Evolutionary conservation across 2,888 invertebrate species (phyloP).

Genomic region (Tetropium fuscum): DNA sequence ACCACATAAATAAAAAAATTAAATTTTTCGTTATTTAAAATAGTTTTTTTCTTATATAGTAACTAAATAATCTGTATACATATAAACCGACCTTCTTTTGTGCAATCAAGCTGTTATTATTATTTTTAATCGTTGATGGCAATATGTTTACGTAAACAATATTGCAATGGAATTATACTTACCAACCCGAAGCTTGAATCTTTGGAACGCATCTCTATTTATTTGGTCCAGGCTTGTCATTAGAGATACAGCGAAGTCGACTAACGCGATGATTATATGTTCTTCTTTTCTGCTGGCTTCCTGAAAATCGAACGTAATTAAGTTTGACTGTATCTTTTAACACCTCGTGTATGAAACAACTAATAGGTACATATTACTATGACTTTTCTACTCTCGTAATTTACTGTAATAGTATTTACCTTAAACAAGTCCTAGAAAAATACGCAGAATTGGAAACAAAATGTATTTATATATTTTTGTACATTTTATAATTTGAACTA

Average conservation of each 20-base stretch:
- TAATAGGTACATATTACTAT: background rate
- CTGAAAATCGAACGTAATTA: conserved; percentile 64
- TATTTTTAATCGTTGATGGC: too few species aligned
- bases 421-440: conserved; percentile 47
- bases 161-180: too few species aligned
- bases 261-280: conserved; percentile 87
- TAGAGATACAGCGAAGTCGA: conserved; percentile 94
- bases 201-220: conserved; percentile 96
- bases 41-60: too few species aligned
- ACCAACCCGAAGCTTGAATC: conserved; percentile 95
- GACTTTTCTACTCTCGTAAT: conserved; percentile 5
- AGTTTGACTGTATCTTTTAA: background rate
- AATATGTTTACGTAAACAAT: too few species aligned
- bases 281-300: conserved; percentile 83
- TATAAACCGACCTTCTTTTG: too few species aligned
- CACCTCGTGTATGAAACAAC: background rate
- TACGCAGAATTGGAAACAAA: conserved; percentile 28
- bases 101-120: too few species aligned
- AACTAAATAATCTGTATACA: too few species aligned
- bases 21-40: too few species aligned
- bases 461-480: conserved; percentile 14
- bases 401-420: conserved; percentile 42
- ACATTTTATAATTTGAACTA: background rate
- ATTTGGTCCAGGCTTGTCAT: conserved; percentile 95
- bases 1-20: too few species aligned